Base-by-base conservation (phyloP, 1,140 invertebrate species). In the Battus philenor region DNA sequence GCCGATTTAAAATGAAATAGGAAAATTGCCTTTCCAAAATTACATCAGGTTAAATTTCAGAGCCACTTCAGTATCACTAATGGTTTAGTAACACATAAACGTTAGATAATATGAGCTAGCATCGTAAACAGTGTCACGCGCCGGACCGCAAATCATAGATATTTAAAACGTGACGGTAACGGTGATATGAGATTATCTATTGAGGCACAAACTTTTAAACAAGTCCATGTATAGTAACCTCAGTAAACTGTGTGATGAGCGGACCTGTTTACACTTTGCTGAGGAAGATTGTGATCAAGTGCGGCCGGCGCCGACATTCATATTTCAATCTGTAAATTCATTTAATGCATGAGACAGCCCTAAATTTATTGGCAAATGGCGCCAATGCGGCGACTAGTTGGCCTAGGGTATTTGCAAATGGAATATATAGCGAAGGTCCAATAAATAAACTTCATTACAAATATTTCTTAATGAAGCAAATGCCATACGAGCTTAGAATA, bases 291-390 rank as follows among this genome's bases (percentile, higher is more conserved):
- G 67, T 69, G 56, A 81, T 81, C 73, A 67, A 68, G 67, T 65
- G 61, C 63, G 55, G 58, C 47, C 50, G 69, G 61, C 76, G 70
- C 72, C 69, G 60, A 47, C 53, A 62, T 65, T 70, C 68, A 76
- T 78, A 77, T 71, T 68, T 75, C 65, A 77, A 71, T 75, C 64
- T 65, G 64, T 64, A 67, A 74, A 78, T 79, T 81, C 67, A 77
- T 77, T 74, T 73, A 63, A 73, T 77, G 65, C 68, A 58, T 57
- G 71, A 72, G 72, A 75, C 76, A 70, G 69, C 70, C 76, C 73
- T 76, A 77, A 76, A 76, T 79, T 82, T 82, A 83, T 80, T 70
- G 70, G 70, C 70, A 59, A 68, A 68, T 66, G 78, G 78, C 78
- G 78, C 75, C 75, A 68, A 59, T 41, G 53, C 34, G 55, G 66